Evolutionary conservation across 2,888 invertebrate genomes (phyloP), one percentile per base, ranked within the genome.

Genomic region (Axea sp.): DNA sequence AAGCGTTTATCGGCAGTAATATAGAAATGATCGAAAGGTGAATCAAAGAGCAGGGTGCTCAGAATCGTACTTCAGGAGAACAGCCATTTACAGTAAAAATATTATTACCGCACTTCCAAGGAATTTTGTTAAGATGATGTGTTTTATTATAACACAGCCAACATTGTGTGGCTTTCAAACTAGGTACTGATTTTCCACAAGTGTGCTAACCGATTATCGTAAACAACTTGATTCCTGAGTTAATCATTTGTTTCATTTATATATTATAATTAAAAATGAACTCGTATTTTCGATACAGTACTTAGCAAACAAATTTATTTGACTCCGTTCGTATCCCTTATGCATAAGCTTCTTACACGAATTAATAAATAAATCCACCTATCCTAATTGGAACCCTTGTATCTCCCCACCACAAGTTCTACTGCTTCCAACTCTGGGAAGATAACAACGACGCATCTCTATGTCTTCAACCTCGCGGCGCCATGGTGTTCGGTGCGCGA

Each of bases 361-460:
- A 65, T 65, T 53, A 53, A 53, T 65, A 53, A 65, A 24, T 39
- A 17, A 19, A 35, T 11, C 19, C 28, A 17, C 37, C 22, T 9
- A 60, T 47, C 47, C 47, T 65, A 65, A 65, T 65, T 65, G 55
- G 55, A 65, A 55, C 45, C 47, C 47, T 55, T 65, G 65, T 65
- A 53, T 45, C 43, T 65, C 64, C 45, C 43, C 45, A 39, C 30
- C 9, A 15, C 24, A 37, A 47, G 43, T 55, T 65, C 31, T 17
- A 15, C 6, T 7, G 15, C 24, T 24, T 7, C 2, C 24, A 31
- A 31, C 37, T 41, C 57, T 57, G 31, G 43, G 57, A 57, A 57
- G 43, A 57, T n/a, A n/a, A n/a, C n/a, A n/a, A 15, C 35, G 7
- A 26, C 8, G 33, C 9, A 43, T 41, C 31, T 41, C 24, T 31